A percentile compares a stretch with the other conserved stretches of the same genome.
These are phyloP conservation scores for Pachliopta kotzebuea DNA, from an alignment of 2,888 invertebrate species.

Conservation along the genomic window DNA sequence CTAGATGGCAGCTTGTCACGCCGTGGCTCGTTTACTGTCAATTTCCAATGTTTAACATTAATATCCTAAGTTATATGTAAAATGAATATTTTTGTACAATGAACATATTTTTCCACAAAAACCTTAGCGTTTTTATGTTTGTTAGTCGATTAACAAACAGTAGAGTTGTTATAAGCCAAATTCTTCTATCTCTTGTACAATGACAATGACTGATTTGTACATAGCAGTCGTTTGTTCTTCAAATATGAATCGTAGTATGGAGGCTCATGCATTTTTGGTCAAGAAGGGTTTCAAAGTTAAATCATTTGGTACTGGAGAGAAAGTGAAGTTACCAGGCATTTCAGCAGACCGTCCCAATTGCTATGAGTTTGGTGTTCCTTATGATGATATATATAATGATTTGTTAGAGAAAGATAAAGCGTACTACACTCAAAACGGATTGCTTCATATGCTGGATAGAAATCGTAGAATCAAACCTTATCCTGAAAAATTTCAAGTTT, in stretches of 20 bases:
- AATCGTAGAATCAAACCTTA: slow-evolving; percentile 96
- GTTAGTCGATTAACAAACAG: slow-evolving; percentile 10
- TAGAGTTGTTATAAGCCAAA: background rate
- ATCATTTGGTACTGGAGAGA: slow-evolving; percentile 96
- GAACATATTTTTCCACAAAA: slow-evolving; percentile 11
- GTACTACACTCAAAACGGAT: slow-evolving; percentile 98
- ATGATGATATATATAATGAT: slow-evolving; percentile 98
- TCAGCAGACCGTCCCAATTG: slow-evolving; percentile 96
- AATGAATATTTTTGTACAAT: slow-evolving; percentile 28
- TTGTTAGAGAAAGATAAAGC: slow-evolving; percentile 93
- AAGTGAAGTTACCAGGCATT: slow-evolving; percentile 97
- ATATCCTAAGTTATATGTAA: slow-evolving; percentile 21
- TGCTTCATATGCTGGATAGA: slow-evolving; percentile 98
- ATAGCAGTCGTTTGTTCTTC: slow-evolving; percentile 99
- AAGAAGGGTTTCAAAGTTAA: slow-evolving; percentile 98
- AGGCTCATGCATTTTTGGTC: slow-evolving; percentile 97
- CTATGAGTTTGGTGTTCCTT: slow-evolving; percentile 97
- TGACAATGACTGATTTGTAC: slow-evolving; percentile 77
- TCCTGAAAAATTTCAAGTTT: slow-evolving; percentile 96
- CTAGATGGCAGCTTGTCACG: slow-evolving; percentile 13
- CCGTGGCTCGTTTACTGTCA: slow-evolving; percentile 26
- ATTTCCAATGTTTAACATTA: slow-evolving; percentile 7
- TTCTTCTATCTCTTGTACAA: slow-evolving; percentile 4
- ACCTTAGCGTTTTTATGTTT: slow-evolving; percentile 15
- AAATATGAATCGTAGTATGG: slow-evolving; percentile 99